Base-by-base conservation (phyloP, 2,797 vertebrate species). In the Allobates femoralis region DNA sequence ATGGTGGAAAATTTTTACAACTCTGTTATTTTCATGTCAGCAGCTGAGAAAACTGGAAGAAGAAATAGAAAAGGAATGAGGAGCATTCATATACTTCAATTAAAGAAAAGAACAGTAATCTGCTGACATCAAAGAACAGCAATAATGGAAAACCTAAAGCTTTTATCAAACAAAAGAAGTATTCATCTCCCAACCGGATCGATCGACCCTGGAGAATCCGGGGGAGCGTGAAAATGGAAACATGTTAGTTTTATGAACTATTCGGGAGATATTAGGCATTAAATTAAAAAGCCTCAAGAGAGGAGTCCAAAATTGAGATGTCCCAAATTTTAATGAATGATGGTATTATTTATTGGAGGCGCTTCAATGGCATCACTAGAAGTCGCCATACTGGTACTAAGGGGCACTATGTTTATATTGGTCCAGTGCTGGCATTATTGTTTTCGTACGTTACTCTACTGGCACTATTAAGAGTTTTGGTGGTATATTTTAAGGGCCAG, bases 21-120 rank as follows among this genome's bases (percentile, higher is more conserved):
- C 77, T 80, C n/a, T 73, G 51, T 85, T 79, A 79, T 73, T 85
- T 58, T 85, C 66, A 80, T 30, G 82, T 84, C 56, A 26, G 64
- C 56, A 41, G 10, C 30, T 11, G 53, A 32, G 41, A 19, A 76
- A 53, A 34, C 79, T 26, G 66, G 67, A 62, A 34, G 46, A 51
- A 60, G 30, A 73, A 34, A 71, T 5, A 30, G 30, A 23, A 55
- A 56, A 53, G 41, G 12, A 58, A 77, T 64, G 41, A 84, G 53
- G 28, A 16, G 37, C 41, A 18, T 51, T 76, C 37, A n/a, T 84
- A 76, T 32, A 62, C 37, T 76, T 76, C 71, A 75, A 84, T 84
- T 64, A 75, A 60, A 64, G 62, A 34, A n/a, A 79, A 50, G 15
- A n/a, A n/a, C n/a, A n/a, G n/a, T n/a, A 51, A 58, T 50, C 55